phyloP scores from a whole-genome alignment of 2,113 vertebrate species.

The Varanus komodoensis region DNA sequence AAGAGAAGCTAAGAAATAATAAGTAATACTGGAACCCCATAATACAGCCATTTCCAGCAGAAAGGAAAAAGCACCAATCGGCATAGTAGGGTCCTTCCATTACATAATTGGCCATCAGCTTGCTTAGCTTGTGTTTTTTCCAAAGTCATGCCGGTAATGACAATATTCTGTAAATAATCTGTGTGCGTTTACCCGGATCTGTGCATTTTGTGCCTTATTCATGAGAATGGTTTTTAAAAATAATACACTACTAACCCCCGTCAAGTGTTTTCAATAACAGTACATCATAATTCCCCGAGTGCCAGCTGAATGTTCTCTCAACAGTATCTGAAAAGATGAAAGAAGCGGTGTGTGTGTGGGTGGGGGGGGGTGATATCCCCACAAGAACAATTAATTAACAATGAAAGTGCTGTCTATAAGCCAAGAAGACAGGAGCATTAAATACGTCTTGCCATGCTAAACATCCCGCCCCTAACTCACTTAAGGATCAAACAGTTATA shows the following conservation, averaged over 20 bases:
- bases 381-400: conserved; percentile 69
- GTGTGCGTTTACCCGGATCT: conserved; percentile 95
- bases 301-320: conserved; percentile 77
- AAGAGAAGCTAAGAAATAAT: conserved; percentile 38
- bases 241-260: conserved; percentile 60
- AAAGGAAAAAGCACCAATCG: conserved; percentile 62
- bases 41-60: conserved; percentile 62
- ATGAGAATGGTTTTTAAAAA: conserved; percentile 85
- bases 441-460: conserved; percentile 70
- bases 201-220: conserved; percentile 99
- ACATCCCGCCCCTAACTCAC: conserved; percentile 79
- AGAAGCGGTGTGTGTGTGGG: conserved; percentile 13
- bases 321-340: conserved; percentile 69
- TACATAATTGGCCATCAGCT: conserved; percentile 74
- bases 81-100: conserved; percentile 71
- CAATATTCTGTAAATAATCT: conserved; percentile 92
- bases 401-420: conserved; percentile 68
- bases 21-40: conserved; percentile 56
- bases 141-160: conserved; percentile 96
- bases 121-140: conserved; percentile 80
- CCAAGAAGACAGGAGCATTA: conserved; percentile 72
- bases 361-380: neutral
- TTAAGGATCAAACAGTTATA: conserved; percentile 74
- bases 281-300: conserved; percentile 74
- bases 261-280: conserved; percentile 83